A percentile compares a stretch with the other conserved stretches of the same genome.
Evolutionary conservation across 2,888 invertebrate genomes (phyloP).

Genomic region (Xiphydria camelus): DNA sequence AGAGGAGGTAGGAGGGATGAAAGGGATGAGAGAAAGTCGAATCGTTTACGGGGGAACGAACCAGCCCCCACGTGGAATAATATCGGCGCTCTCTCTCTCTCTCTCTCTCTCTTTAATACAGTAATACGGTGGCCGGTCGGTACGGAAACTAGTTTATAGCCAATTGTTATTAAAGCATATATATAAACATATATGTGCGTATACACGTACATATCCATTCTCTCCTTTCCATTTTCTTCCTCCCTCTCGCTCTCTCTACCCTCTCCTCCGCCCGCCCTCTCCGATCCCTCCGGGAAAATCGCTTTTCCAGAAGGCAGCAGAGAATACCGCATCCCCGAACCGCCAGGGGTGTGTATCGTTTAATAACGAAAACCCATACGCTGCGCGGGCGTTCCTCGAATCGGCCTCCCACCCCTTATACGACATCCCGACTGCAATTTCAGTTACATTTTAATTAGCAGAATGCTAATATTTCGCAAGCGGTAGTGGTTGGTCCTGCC

Average conservation of each 20-base stretch:
- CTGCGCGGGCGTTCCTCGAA: neutral
- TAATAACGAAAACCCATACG: slow-evolving; percentile 8
- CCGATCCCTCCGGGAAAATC: slow-evolving; percentile 12
- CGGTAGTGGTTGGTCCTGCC: slow-evolving; percentile 25
- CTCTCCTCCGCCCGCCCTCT: slow-evolving; percentile 11
- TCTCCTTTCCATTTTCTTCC: neutral
- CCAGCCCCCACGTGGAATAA: slow-evolving; percentile 41
- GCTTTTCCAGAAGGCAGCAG: no score
- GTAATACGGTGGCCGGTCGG: slow-evolving; percentile 21
- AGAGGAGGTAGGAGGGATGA: no score
- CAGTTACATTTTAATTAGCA: slow-evolving; percentile 54
- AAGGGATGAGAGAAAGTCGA: no score
- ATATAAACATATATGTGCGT: neutral
- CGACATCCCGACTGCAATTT: slow-evolving; percentile 39
- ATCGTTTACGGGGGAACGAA: slow-evolving; percentile 31
- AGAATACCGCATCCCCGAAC: no score
- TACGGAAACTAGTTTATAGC: slow-evolving; percentile 46
- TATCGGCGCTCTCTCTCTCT: slow-evolving; percentile 37
- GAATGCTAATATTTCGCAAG: slow-evolving; percentile 48
- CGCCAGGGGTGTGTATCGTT: slow-evolving; percentile 14
- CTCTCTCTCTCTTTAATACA: no score
- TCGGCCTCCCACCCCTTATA: slow-evolving; percentile 17
- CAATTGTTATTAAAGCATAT: slow-evolving; percentile 48
- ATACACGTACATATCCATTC: no score
- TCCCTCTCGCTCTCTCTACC: slow-evolving; percentile 7